Evolutionary conservation across 2,797 vertebrate species (phyloP).

Genomic region (Chanos chanos): DNA sequence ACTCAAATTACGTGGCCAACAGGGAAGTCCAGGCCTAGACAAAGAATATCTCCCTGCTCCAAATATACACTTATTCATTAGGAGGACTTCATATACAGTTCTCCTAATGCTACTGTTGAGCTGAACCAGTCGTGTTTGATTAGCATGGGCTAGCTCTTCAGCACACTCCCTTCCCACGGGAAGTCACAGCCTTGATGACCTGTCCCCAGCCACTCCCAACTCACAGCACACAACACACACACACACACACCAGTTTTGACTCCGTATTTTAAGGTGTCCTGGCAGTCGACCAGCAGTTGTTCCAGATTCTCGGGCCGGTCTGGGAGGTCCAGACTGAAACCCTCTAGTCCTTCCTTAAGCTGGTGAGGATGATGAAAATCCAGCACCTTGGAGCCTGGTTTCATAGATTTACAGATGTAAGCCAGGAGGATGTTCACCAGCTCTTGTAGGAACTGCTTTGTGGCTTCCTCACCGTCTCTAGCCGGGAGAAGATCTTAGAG

Average conservation of each 20-base stretch:
- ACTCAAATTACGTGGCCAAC: no score
- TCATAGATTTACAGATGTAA: constrained; percentile 63
- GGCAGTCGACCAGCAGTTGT: constrained; percentile 67
- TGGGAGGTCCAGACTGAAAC: constrained; percentile 65
- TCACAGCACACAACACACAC: no score
- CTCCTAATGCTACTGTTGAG: no score
- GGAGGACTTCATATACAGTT: no score
- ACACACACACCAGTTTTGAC: constrained; percentile 62
- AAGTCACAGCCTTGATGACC: no score
- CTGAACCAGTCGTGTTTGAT: no score
- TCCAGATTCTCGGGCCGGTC: constrained; percentile 65
- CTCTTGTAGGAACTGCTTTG: constrained; percentile 62
- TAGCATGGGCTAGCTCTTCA: no score
- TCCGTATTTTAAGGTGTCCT: constrained; percentile 68
- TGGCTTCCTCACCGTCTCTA: constrained; percentile 55
- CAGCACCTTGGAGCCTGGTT: constrained; percentile 65
- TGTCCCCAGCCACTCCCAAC: no score
- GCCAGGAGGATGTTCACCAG: constrained; percentile 62
- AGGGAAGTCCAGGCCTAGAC: no score
- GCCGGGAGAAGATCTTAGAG: constrained; percentile 63
- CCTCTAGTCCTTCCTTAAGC: constrained; percentile 67
- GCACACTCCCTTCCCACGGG: no score
- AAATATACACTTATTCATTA: no score
- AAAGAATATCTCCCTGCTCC: no score
- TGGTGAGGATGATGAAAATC: constrained; percentile 71